Evolutionary conservation across 2,797 vertebrate genomes (phyloP), one percentile per base, ranked within the genome.

Genomic region (Chaetodon trifasciatus): DNA sequence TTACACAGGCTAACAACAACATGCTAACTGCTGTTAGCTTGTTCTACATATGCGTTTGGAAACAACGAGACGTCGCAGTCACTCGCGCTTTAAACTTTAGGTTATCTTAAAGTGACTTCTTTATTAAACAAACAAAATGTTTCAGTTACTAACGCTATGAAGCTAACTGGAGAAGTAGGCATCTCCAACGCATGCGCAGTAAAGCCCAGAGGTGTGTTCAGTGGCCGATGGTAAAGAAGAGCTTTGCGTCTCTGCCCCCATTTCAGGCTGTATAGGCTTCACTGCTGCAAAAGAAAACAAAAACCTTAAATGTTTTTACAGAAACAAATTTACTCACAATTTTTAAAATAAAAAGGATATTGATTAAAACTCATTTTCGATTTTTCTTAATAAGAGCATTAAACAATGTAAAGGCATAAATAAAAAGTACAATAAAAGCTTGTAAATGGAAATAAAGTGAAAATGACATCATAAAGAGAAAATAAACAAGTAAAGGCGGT

Each of bases 141-240:
- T 28, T 39, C 49, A 5, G 53, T 40, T 47, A 19, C 0, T 21
- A 10, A 15, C 9, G 6, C 24, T 1, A 0, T 0, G 16, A 35
- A 32, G 78, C 72, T 77, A 77, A 17, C 61, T 3, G 0, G 5
- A 19, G 32, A 5, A 2, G 57, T 70, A 69, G 62, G 73, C 75
- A 52, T 24, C 0, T 23, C 0, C 13, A 0, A 40, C 85, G 81
- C 83, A 86, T 77, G 88, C 83, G 0, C 76, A 86, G 60, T 67
- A 9, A 4, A 12, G 12, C 4, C 0, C 4, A 9, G 4, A 0
- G 80, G 7, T 70, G 74, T 64, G 13, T 89, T 87, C 17, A 75
- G 0, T 0, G 2, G 13, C 6, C 23, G 58, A 70, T n/a, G 0
- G 32, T 28, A 62, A 56, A 47, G 32, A 2, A 1, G 11, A 58